These are phyloP conservation scores for Uropetala carovei DNA, from an alignment of 2,888 invertebrate species.

Conservation along the genomic window DNA sequence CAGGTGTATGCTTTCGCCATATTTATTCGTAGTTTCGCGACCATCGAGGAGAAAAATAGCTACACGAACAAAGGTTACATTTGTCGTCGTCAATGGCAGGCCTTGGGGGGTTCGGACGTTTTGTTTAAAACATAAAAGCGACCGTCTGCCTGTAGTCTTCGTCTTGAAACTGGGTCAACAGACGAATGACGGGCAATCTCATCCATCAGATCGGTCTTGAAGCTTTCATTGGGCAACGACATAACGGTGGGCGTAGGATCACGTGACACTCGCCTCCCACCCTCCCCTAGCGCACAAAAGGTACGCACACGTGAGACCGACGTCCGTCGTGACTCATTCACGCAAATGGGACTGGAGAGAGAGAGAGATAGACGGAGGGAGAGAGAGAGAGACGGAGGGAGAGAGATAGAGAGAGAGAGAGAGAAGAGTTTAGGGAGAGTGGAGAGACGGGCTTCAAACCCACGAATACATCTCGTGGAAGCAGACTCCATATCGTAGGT, in stretches of 20 bases:
- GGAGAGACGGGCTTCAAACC: too few relatives aligned
- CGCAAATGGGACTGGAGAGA: not conserved
- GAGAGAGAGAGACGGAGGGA: not conserved
- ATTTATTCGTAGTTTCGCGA: too few relatives aligned
- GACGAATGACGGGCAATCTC: slow-evolving; percentile 4
- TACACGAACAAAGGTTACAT: not conserved
- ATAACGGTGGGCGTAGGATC: not conserved
- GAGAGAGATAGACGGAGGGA: not conserved
- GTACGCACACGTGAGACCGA: not conserved
- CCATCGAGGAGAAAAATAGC: not conserved
- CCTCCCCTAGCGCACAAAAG: too few relatives aligned
- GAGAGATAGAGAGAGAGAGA: too few relatives aligned
- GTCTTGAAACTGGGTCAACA: not conserved
- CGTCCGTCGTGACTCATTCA: not conserved
- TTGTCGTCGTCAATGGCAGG: not conserved
- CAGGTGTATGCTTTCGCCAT: too few relatives aligned
- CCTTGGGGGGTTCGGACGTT: not conserved
- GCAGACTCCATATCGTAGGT: too few relatives aligned
- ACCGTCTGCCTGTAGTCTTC: not conserved
- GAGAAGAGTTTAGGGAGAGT: too few relatives aligned
- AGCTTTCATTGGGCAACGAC: not conserved
- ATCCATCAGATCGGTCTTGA: not conserved
- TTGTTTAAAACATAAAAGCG: not conserved
- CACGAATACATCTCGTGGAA: too few relatives aligned
- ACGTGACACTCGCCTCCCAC: not conserved